A percentile compares a stretch with the other conserved stretches of the same genome.
These are phyloP conservation scores for Ostrea edulis DNA, from an alignment of 1,140 invertebrate genomes.

Conservation along the genomic window DNA sequence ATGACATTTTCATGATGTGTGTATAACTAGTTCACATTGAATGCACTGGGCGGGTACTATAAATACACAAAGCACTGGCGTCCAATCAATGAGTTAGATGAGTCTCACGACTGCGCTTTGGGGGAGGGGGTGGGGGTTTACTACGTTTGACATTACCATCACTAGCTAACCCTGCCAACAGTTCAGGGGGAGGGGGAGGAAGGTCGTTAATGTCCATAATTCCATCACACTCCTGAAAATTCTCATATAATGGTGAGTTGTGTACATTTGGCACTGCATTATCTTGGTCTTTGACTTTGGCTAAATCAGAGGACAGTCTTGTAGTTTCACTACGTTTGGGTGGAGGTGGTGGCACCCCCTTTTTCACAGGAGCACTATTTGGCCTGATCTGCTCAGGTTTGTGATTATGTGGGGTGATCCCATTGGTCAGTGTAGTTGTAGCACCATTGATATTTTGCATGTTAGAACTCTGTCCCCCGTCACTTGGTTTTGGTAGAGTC, in stretches of 20 bases:
- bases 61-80: background rate
- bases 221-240: slow-evolving; percentile 73
- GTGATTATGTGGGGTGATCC: slow-evolving; percentile 55
- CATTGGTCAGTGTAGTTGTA: slow-evolving; percentile 49
- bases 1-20: background rate
- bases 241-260: slow-evolving; percentile 66
- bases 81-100: slow-evolving; percentile 62
- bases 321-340: slow-evolving; percentile 75
- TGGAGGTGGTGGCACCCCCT: slow-evolving; percentile 70
- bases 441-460: slow-evolving; percentile 57
- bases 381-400: slow-evolving; percentile 53
- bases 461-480: slow-evolving; percentile 47
- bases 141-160: slow-evolving; percentile 58
- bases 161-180: slow-evolving; percentile 69
- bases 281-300: slow-evolving; percentile 46
- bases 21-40: background rate
- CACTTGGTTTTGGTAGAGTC: slow-evolving; percentile 61
- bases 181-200: slow-evolving; percentile 74
- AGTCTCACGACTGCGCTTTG: slow-evolving; percentile 71
- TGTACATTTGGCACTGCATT: slow-evolving; percentile 58
- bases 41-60: background rate
- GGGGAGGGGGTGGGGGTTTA: slow-evolving; percentile 72
- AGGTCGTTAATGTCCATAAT: slow-evolving; percentile 75
- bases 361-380: slow-evolving; percentile 53
- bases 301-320: slow-evolving; percentile 64